Evolutionary conservation across 2,797 vertebrate species (phyloP), one percentile per base, ranked within the genome.

Genomic region (Hemitrygon akajei): DNA sequence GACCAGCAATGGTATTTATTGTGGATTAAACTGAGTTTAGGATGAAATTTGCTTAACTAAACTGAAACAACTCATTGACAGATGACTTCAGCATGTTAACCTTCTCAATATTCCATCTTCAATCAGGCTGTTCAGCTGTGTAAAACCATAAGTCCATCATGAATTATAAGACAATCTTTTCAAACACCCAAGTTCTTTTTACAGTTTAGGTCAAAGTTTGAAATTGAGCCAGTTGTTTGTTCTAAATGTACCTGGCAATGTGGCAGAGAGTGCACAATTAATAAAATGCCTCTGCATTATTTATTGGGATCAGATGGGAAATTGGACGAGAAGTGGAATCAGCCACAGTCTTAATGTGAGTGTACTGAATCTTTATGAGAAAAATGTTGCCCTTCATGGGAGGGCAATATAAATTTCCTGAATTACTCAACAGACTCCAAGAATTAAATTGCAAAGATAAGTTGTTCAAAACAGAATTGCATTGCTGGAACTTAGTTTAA

Each of bases 41-140:
- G 9, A 69, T 89, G 63, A 89, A 69, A 89, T 89, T 89, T 89
- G 86, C 63, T 89, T 69, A 89, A 89, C 86, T 25, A 69, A 89
- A 66, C 86, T 69, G 63, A 89, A 89, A 69, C 37, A 69, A 89
- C 66, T 37, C 86, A 63, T 69, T 89, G 86, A 40, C n/a, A 89
- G 10, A 30, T n/a, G n/a, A n/a, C 86, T 66, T 30, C 56, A 56
- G 56, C 22, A 60, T 58, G 81, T n/a, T 89, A 89, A 89, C 86
- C 86, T 89, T 89, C 86, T 89, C 63, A 34, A 37, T 25, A 37
- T 25, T 34, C 86, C 86, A 18, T 37, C 18, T 37, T 9, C 60
- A 34, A 69, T 2, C n/a, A 11, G 77, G 12, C n/a, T 37, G 14
- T 34, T 79, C 63, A 87, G 60, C 58, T 87, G 58, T 7, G 58